phyloP scores from a whole-genome alignment of 2,113 vertebrate species.

The Hippocampus mohnikei region DNA sequence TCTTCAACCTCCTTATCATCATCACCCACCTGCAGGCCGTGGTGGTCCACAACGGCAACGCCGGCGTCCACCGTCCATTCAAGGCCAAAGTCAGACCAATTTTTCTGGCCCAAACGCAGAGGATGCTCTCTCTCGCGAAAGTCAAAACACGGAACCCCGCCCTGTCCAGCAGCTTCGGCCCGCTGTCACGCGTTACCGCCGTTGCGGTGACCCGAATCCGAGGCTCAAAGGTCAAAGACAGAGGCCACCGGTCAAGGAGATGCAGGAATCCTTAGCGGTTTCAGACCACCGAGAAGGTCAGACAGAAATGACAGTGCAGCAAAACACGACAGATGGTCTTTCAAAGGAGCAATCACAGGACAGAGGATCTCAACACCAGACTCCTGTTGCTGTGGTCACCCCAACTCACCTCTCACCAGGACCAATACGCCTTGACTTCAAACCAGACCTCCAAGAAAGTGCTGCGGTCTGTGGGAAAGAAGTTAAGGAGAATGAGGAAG shows the following conservation, averaged over 20 bases:
- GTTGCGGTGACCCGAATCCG: conserved; percentile 60
- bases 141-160: conserved; percentile 34
- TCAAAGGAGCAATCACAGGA: conserved; percentile 32
- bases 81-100: conserved; percentile 35
- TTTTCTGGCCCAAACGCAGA: conserved; percentile 25
- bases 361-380: conserved; percentile 40
- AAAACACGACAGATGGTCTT: conserved; percentile 11
- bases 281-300: conserved; percentile 11
- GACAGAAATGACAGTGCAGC: conserved; percentile 8
- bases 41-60: conserved; percentile 55
- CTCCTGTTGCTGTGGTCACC: conserved; percentile 35
- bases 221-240: conserved; percentile 52
- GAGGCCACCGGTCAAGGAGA: conserved; percentile 40
- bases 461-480: conserved; percentile 17
- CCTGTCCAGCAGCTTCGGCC: conserved; percentile 51
- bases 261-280: conserved; percentile 14
- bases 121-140: conserved; percentile 13
- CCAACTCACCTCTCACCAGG: conserved; percentile 32
- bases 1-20: conserved; percentile 39
- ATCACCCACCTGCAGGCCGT: conserved; percentile 36
- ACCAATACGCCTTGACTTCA: background rate
- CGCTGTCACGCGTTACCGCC: conserved; percentile 58
- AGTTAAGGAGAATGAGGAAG: conserved; percentile 24
- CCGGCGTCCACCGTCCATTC: conserved; percentile 42
- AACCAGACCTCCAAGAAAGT: conserved; percentile 32